A percentile compares a stretch with the other conserved stretches of the same genome.
Evolutionary conservation across 2,113 vertebrate species (phyloP).

Genomic region (Alexandromys fortis): DNA sequence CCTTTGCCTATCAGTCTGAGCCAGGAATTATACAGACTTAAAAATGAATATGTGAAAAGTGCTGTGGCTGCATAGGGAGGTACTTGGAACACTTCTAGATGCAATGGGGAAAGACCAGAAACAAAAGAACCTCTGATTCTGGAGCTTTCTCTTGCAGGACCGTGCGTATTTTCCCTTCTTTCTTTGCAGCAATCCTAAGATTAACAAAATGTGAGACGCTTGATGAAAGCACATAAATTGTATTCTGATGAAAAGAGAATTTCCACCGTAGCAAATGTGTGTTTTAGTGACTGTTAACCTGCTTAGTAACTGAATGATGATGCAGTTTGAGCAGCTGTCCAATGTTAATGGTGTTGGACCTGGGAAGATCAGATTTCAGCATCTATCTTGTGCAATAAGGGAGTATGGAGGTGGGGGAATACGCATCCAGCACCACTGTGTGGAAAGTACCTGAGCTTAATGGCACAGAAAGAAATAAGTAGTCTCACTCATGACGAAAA

Average conservation of each 20-base stretch:
- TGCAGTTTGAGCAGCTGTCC: background rate
- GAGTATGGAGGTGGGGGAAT: background rate
- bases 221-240: background rate
- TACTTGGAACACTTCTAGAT: background rate
- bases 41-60: background rate
- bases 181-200: background rate
- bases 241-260: background rate
- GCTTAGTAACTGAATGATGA: background rate
- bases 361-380: background rate
- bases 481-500: background rate
- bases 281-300: background rate
- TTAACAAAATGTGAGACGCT: background rate
- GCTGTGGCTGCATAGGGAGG: background rate
- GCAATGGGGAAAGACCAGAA: background rate
- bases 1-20: background rate
- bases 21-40: background rate
- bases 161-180: background rate
- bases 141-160: background rate
- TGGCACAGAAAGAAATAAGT: background rate
- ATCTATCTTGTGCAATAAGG: background rate
- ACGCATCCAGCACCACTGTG: background rate
- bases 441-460: background rate
- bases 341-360: background rate
- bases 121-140: background rate
- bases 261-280: background rate